phyloP scores from a whole-genome alignment of 2,797 vertebrate species.

The Moxostoma hubbsi region DNA sequence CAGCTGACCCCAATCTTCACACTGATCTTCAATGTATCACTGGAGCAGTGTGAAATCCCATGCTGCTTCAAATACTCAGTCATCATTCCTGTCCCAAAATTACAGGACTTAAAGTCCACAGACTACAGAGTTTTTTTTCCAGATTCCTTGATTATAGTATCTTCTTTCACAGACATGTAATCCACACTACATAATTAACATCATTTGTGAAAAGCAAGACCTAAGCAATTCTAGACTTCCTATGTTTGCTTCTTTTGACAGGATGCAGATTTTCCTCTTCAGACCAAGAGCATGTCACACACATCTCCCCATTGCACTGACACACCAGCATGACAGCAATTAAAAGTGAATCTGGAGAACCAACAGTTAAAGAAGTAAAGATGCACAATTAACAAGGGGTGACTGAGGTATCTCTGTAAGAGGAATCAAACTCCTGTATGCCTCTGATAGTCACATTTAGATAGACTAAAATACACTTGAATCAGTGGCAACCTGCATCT shows the following conservation, averaged over 20 bases:
- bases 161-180: neutral
- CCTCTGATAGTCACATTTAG: conserved; percentile 5
- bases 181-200: conserved; percentile 2
- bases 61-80: too few relatives aligned
- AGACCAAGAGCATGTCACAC: conserved; percentile 21
- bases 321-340: conserved; percentile 45
- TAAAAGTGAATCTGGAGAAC: conserved; percentile 54
- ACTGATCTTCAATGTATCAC: too few relatives aligned
- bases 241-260: conserved; percentile 4
- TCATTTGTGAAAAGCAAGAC: conserved; percentile 1
- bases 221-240: neutral
- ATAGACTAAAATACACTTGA: neutral
- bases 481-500: too few relatives aligned
- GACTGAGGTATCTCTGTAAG: conserved; percentile 9
- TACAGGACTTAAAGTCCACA: too few relatives aligned
- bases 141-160: neutral
- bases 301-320: conserved; percentile 38
- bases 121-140: too few relatives aligned
- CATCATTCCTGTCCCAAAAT: too few relatives aligned
- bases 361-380: conserved; percentile 54
- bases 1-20: too few relatives aligned
- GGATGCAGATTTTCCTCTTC: conserved; percentile 8
- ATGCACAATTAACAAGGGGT: conserved; percentile 49
- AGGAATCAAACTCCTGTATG: conserved; percentile 12
- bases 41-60: too few relatives aligned